Percentiles rank a stretch among this genome's conserved stretches.
phyloP scores from a whole-genome alignment of 2,888 invertebrate genomes.

The Tachina fera region DNA sequence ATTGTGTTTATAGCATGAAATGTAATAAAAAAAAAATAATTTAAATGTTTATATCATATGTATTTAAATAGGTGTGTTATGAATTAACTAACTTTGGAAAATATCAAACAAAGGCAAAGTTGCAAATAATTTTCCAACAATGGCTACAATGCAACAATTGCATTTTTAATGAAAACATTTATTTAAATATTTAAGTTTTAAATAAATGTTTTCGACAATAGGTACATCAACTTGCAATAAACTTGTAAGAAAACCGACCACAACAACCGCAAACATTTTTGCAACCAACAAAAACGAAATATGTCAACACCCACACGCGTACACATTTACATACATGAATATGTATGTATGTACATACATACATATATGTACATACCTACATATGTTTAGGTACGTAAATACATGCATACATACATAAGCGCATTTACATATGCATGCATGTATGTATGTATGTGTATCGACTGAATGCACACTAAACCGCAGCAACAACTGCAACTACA shows the following conservation, averaged over 20 bases:
- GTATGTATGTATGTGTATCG: not conserved
- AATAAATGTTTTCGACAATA: too few species aligned
- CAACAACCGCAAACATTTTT: conserved; percentile 68
- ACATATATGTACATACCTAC: too few species aligned
- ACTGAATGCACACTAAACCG: conserved; percentile 38
- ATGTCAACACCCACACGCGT: conserved; percentile 73
- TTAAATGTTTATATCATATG: not conserved
- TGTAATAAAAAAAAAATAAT: too few species aligned
- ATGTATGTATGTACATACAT: too few species aligned
- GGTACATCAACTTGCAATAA: conserved; percentile 5
- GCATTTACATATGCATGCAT: too few species aligned
- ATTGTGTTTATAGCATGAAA: too few species aligned
- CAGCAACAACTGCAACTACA: conserved; percentile 15
- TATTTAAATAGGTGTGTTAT: not conserved
- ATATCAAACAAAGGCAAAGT: too few species aligned
- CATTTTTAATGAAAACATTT: conserved; percentile 10
- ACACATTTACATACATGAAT: not conserved
- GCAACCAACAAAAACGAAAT: conserved; percentile 50
- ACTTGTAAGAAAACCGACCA: conserved; percentile 51
- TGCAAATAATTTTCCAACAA: too few species aligned
- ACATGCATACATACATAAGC: too few species aligned
- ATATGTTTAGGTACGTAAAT: not conserved
- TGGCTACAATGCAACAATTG: too few species aligned
- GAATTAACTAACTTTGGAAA: too few species aligned
- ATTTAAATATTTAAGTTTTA: conserved; percentile 6